Evolutionary conservation across 2,888 invertebrate genomes (phyloP), one percentile per base, ranked within the genome.

Genomic region (Ecliptopera silaceata): DNA sequence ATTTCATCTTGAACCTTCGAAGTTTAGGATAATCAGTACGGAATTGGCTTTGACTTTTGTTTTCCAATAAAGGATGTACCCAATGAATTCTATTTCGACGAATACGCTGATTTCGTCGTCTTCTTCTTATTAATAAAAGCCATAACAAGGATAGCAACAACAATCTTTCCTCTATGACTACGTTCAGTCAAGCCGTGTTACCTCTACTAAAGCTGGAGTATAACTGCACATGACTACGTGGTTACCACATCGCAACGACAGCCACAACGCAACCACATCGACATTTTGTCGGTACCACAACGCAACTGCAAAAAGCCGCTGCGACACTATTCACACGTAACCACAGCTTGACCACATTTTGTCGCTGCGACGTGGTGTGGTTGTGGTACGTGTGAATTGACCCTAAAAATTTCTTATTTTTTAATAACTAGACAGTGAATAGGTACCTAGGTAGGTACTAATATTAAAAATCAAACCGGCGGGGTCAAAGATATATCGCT

Each of bases 51-150:
- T 60, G 56, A 50, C 56, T 60, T 60, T 60, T 60, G 58, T 61
- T 54, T 58, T 54, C 54, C 58, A 61, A 54, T 55, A 61, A 61
- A 61, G 61, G 50, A 51, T 61, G 54, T 58, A 58, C 58, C 61
- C 61, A 59, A 61, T 61, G 56, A 56, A 56, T 59, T 61, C 55
- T 61, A 58, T 58, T 58, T 55, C 51, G 53, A 55, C 50, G 42
- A 58, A 34, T 54, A 58, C 48, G 26, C 22, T 42, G 42, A 42
- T 22, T 1, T 42, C 26, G 42, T 42, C 22, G 42, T 42, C 42
- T 22, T 42, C 42, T 22, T 42, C 22, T 42, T 42, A 42, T 12
- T 42, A 42, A 26, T 32, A 32, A 32, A 32, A 32, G 32, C 32
- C 32, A 32, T 32, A 32, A 32, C 32, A 32, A 32, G 32, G 32